phyloP scores from a whole-genome alignment of 1,140 invertebrate species.

The Drosophila orena region DNA sequence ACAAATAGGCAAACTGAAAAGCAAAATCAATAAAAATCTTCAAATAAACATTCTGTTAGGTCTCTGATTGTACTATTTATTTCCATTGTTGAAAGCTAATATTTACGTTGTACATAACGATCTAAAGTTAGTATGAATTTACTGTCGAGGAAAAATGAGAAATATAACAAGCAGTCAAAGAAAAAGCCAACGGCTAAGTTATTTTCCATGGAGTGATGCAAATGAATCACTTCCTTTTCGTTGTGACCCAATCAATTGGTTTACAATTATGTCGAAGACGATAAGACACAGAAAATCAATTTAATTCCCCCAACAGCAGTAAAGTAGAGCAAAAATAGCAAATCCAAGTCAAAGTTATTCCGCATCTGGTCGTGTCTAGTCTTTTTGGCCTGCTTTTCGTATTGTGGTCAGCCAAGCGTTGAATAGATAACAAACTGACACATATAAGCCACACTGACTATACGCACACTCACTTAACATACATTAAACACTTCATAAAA shows the following conservation, averaged over 20 bases:
- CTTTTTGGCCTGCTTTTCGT: slow-evolving; percentile 16
- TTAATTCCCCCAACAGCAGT: slow-evolving; percentile 41
- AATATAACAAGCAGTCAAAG: not conserved
- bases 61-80: too few relatives aligned
- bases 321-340: not conserved
- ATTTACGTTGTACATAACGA: too few relatives aligned
- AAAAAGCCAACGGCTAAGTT: not conserved
- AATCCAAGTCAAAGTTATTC: slow-evolving; percentile 40
- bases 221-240: slow-evolving; percentile 32
- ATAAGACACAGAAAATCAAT: slow-evolving; percentile 64
- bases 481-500: slow-evolving; percentile 83
- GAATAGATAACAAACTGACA: slow-evolving; percentile 68
- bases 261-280: slow-evolving; percentile 59
- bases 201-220: slow-evolving; percentile 21
- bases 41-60: too few relatives aligned
- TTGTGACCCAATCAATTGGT: slow-evolving; percentile 37
- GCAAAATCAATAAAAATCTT: too few relatives aligned
- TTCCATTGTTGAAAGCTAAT: too few relatives aligned
- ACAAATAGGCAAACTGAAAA: too few relatives aligned
- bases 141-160: not conserved
- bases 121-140: not conserved
- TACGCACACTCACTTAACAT: slow-evolving; percentile 70
- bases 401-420: slow-evolving; percentile 68
- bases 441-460: slow-evolving; percentile 13
- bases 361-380: slow-evolving; percentile 5